Evolutionary conservation across 2,113 vertebrate genomes (phyloP).

Genomic region (Orycteropus afer): DNA sequence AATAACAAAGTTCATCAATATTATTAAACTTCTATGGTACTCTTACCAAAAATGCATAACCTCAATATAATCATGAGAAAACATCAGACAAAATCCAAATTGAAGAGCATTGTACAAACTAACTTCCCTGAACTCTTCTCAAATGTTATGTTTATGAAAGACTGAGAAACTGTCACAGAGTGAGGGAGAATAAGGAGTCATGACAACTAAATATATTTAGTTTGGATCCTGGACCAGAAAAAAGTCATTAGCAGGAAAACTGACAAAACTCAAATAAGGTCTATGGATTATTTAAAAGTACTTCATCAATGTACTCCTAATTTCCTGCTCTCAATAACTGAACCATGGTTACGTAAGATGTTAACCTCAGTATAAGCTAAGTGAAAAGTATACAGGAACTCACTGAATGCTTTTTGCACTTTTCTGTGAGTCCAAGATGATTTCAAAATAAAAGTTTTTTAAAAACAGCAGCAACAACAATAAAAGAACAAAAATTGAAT

Average conservation of each 20-base stretch:
- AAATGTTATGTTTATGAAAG: too few relatives aligned
- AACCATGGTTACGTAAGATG: too few relatives aligned
- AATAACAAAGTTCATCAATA: background rate
- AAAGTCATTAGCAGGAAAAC: too few relatives aligned
- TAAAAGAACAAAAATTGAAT: background rate
- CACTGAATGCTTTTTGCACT: background rate
- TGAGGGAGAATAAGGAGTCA: background rate
- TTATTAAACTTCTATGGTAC: background rate
- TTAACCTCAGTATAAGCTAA: background rate
- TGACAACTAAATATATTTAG: background rate
- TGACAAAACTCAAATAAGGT: too few relatives aligned
- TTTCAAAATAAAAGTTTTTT: too few relatives aligned
- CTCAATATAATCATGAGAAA: background rate
- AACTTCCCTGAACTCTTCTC: background rate
- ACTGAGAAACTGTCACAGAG: background rate
- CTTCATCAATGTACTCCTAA: background rate
- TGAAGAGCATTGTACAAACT: background rate
- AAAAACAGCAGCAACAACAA: background rate
- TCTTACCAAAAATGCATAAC: too few relatives aligned
- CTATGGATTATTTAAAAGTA: background rate
- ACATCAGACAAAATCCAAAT: background rate
- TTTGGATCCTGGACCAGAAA: too few relatives aligned
- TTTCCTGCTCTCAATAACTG: background rate
- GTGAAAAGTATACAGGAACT: background rate
- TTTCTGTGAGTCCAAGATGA: too few relatives aligned